These are phyloP conservation scores for Stegophylla sp. DNA, from an alignment of 2,888 invertebrate species.

Conservation along the genomic window DNA sequence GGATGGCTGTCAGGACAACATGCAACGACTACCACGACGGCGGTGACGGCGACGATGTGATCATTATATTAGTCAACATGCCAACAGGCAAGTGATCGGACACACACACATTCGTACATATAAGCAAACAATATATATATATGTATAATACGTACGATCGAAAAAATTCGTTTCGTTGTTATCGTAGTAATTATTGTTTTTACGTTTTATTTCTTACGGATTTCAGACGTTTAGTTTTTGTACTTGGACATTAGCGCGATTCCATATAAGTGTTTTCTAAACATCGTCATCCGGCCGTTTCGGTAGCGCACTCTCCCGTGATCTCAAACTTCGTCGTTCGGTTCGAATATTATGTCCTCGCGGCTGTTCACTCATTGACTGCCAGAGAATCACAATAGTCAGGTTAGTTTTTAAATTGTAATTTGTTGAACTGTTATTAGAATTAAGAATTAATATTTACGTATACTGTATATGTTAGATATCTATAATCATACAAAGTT, in stretches of 20 bases:
- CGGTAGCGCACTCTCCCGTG: too few relatives aligned
- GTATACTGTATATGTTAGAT: too few relatives aligned
- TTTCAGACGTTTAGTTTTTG: background rate
- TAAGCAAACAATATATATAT: too few relatives aligned
- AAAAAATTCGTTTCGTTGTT: background rate
- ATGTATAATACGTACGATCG: too few relatives aligned
- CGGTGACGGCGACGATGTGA: slow-evolving; percentile 14
- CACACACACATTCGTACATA: background rate
- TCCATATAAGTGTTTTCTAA: background rate
- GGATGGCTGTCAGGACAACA: slow-evolving; percentile 34
- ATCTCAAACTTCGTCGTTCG: background rate
- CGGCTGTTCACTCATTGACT: background rate
- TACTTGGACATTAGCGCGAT: background rate
- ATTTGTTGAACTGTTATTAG: background rate
- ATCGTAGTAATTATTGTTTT: background rate
- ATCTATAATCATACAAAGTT: too few relatives aligned
- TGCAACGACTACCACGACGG: background rate
- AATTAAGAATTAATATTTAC: too few relatives aligned
- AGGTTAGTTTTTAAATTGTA: slow-evolving; percentile 3
- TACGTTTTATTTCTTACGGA: background rate
- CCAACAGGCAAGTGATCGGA: slow-evolving; percentile 55
- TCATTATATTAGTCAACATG: slow-evolving; percentile 57
- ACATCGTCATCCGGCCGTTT: background rate
- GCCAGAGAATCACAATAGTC: background rate
- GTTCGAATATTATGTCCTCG: background rate